A percentile compares a stretch with the other conserved stretches of the same genome.
These are phyloP conservation scores for Agelas oroides DNA, from an alignment of 37 sponge, comb jelly and placozoan species.

Conservation along the genomic window DNA sequence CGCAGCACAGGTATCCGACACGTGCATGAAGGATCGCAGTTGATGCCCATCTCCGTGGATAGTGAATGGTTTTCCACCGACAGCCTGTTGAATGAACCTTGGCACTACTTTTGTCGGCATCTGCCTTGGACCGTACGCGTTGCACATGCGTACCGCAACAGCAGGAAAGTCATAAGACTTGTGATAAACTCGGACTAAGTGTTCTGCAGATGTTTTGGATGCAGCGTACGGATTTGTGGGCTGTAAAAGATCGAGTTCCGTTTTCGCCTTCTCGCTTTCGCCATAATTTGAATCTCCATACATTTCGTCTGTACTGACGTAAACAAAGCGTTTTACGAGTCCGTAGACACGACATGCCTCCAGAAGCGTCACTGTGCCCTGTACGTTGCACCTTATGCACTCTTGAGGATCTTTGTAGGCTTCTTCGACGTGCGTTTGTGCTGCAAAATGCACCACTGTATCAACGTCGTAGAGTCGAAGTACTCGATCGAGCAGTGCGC, in stretches of 20 bases:
- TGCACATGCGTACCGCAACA: conserved; percentile 25
- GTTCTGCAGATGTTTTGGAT: too few species aligned
- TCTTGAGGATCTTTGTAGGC: conserved; percentile 12
- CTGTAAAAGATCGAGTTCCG: too few species aligned
- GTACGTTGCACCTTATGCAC: too few species aligned
- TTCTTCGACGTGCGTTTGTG: conserved; percentile 12
- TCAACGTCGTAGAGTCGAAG: not conserved
- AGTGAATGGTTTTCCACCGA: not conserved
- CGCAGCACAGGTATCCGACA: conserved; percentile 25
- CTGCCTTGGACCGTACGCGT: conserved; percentile 43
- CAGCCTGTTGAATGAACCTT: not conserved
- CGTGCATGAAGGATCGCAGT: conserved; percentile 21
- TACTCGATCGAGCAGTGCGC: too few species aligned
- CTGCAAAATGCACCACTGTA: conserved; percentile 28
- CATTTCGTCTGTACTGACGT: too few species aligned
- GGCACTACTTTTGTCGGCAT: not conserved
- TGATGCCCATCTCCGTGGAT: not conserved
- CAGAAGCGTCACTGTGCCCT: conserved; percentile 30
- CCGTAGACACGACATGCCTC: conserved; percentile 20
- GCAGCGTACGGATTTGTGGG: too few species aligned
- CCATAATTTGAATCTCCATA: conserved; percentile 51
- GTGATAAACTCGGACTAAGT: too few species aligned
- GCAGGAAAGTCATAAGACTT: conserved; percentile 1
- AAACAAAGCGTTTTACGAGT: conserved; percentile 11
- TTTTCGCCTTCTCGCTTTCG: not conserved